Evolutionary conservation across 2,797 vertebrate species (phyloP), one percentile per base, ranked within the genome.

Genomic region (Gouania willdenowi): DNA sequence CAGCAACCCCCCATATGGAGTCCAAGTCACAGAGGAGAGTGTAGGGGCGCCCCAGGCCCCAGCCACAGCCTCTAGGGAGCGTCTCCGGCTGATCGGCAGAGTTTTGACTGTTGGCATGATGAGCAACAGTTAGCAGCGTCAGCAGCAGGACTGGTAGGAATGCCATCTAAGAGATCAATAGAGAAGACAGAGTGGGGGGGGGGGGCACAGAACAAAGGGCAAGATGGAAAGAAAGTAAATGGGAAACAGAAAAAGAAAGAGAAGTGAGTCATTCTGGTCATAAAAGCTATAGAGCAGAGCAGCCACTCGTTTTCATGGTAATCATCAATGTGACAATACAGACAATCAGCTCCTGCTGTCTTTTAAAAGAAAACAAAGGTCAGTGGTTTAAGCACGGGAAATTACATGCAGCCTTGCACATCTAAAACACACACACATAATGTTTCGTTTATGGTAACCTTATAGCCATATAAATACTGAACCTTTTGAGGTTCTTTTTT

Each of bases 1-100:
- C 80, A 0, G 92, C 94, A 24, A 98, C 95, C 0, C 95, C 95
- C 95, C 95, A 98, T 24, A 95, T 80, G 37, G 92, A 89, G 74
- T 98, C 94, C 90, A 98, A 90, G 79, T 97, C 92, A 1, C 95
- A 98, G 43, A 98, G 90, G 59, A 92, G 86, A 5, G 93, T 84
- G 26, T 94, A 97, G 58, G 92, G 93, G 2, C 90, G 91, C 17
- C 86, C 82, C 0, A 94, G 85, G 13, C 93, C 93, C 85, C 94
- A 88, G 12, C 93, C 92, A 0, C 95, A 97, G 37, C 95, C 95
- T 27, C 91, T 81, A 0, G 95, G 91, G 0, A 89, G 90, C 5
- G 83, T 58, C 36, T 91, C 90, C 5, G 90, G 76, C 5, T 90
- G 76, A 4, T 92, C 88, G 37, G 88, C 86, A 1, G 83, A 81